Evolutionary conservation across 2,888 invertebrate genomes (phyloP), one percentile per base, ranked within the genome.

Genomic region (Melinaea menophilus): DNA sequence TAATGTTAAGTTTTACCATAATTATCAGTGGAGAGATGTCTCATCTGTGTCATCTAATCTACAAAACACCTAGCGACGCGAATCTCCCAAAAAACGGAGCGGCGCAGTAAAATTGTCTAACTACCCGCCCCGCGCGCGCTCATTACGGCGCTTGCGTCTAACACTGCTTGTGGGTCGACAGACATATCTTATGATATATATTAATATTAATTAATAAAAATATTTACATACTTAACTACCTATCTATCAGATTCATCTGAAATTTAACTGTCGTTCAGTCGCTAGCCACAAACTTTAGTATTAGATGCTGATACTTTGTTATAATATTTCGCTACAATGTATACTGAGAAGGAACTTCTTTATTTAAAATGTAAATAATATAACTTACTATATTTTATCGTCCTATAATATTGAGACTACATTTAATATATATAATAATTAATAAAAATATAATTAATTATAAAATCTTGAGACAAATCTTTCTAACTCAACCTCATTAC

Each of bases 71-170:
- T 88, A 86, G 87, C 85, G 80, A 82, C 81, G 80, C 79, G 84
- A 78, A 79, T 81, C 87, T 86, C 86, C 88, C 90, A 90, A 90
- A 90, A 90, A 90, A 90, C 88, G 86, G 82, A 79, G 83, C 81
- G 86, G 89, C 88, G 88, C 89, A 88, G 90, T 90, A 90, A 90
- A 90, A 90, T 89, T 89, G 89, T 90, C 90, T 90, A 90, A 90
- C 90, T 90, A 90, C 90, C 86, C 86, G 81, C 86, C 85, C 83
- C 85, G 84, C 82, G 82, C 82, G 82, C 85, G 74, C 89, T 90
- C 90, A 90, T 90, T 90, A 89, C 88, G 73, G 83, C 85, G 84
- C 88, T 82, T 86, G 88, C 85, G 86, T 85, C 84, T 71, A 76
- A 78, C 76, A 71, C 55, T 77, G 59, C 5, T 31, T 12, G 48